Evolutionary conservation across 2,113 vertebrate species (phyloP).

Genomic region (Dissostichus mawsoni): DNA sequence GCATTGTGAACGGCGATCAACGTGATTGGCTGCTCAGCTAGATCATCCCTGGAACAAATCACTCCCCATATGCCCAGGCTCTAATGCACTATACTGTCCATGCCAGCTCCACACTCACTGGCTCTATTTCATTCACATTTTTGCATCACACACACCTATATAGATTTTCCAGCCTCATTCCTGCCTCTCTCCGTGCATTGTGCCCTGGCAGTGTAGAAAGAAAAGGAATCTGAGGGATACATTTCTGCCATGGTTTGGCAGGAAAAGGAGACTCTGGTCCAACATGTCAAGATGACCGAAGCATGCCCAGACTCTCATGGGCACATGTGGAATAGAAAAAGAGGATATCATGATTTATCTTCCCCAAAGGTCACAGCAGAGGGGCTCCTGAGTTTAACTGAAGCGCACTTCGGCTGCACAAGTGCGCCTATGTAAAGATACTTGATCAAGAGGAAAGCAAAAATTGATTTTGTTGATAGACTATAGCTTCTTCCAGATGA

Average conservation of each 20-base stretch:
- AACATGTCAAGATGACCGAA: constrained; percentile 15
- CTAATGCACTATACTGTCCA: background rate
- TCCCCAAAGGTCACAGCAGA: background rate
- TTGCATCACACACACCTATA: background rate
- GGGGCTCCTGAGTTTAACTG: background rate
- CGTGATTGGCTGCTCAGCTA: too few relatives aligned
- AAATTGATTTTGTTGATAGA: too few relatives aligned
- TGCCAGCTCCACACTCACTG: background rate
- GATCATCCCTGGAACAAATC: too few relatives aligned
- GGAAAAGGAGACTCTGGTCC: background rate
- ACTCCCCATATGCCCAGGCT: background rate
- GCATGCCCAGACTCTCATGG: background rate
- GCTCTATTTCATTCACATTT: background rate
- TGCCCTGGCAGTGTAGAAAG: background rate
- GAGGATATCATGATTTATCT: background rate
- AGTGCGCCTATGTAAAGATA: background rate
- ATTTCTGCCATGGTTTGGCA: background rate
- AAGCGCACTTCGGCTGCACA: background rate
- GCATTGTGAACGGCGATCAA: too few relatives aligned
- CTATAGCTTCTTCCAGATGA: too few relatives aligned
- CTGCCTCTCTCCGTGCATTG: background rate
- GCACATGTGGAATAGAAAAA: background rate
- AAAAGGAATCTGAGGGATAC: background rate
- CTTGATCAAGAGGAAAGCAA: background rate
- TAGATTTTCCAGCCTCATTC: background rate